Conservation (phyloP, 2,797 vertebrate species). For the Petrocephalus schoutedeni region DNA sequence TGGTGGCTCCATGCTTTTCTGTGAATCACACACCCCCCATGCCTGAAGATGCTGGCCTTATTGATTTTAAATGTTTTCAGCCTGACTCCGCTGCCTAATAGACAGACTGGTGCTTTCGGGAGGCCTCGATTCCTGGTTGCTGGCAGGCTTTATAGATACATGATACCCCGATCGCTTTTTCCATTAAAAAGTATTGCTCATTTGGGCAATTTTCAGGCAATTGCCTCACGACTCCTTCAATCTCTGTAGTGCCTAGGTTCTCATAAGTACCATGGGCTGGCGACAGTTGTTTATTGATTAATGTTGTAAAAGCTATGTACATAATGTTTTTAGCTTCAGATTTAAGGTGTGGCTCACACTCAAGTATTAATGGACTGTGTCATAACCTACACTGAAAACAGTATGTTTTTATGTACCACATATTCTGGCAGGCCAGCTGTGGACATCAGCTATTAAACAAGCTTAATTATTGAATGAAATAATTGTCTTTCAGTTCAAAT, state of each 20-base stretch:
- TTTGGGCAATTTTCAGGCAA: not conserved
- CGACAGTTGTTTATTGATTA: not conserved
- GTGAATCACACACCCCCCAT: constrained; percentile 16
- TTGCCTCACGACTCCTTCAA: not conserved
- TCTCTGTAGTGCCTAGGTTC: not conserved
- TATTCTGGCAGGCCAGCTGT: not conserved
- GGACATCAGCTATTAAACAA: not conserved
- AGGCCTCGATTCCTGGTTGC: not conserved
- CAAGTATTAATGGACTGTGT: not conserved
- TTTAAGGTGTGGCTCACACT: not conserved
- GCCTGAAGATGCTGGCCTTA: constrained; percentile 25
- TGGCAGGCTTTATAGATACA: not conserved
- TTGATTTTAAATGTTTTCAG: not conserved
- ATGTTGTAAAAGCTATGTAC: not conserved
- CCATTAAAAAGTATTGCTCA: not conserved
- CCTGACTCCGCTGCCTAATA: not conserved
- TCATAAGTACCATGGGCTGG: not conserved
- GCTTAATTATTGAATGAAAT: not conserved
- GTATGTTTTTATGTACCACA: not conserved
- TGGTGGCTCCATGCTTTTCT: not conserved
- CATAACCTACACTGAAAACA: not conserved
- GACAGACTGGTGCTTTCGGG: not conserved
- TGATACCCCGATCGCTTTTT: not conserved
- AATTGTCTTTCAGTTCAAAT: not conserved
- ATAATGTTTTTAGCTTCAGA: not conserved